Conservation (phyloP, 2,113 vertebrate genomes). For the Rhabdornis inornatus region DNA sequence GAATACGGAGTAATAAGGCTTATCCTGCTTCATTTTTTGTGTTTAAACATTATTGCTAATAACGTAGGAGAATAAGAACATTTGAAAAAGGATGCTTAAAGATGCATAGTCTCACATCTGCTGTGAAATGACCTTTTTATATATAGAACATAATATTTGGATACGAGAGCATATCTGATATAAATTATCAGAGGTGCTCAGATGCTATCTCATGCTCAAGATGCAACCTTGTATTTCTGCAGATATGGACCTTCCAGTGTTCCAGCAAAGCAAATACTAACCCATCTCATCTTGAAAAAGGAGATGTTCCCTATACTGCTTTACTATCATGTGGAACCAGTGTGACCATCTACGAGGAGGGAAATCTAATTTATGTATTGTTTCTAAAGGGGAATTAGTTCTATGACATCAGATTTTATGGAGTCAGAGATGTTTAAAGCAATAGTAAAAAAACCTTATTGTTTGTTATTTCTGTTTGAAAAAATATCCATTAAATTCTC, state of each 20-base stretch:
- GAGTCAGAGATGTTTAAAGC: neutral
- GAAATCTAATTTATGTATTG: neutral
- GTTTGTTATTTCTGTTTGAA: neutral
- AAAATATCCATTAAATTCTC: neutral
- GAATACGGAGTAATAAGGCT: neutral
- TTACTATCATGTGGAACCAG: neutral
- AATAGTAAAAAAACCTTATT: neutral
- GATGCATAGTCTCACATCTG: neutral
- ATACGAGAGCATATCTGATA: neutral
- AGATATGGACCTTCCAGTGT: neutral
- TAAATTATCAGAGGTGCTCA: neutral
- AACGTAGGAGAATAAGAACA: neutral
- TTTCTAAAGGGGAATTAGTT: neutral
- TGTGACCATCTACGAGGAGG: neutral
- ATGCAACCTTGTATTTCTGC: neutral
- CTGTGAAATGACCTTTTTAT: neutral
- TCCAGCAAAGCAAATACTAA: neutral
- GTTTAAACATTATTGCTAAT: neutral
- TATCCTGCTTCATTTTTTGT: neutral
- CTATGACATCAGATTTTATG: neutral
- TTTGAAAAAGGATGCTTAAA: neutral
- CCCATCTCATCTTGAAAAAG: neutral
- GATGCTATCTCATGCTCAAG: neutral
- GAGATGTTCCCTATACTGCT: neutral
- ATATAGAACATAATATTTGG: neutral